These are phyloP conservation scores for Plutella xylostella DNA, from an alignment of 2,888 invertebrate genomes.

Conservation along the genomic window DNA sequence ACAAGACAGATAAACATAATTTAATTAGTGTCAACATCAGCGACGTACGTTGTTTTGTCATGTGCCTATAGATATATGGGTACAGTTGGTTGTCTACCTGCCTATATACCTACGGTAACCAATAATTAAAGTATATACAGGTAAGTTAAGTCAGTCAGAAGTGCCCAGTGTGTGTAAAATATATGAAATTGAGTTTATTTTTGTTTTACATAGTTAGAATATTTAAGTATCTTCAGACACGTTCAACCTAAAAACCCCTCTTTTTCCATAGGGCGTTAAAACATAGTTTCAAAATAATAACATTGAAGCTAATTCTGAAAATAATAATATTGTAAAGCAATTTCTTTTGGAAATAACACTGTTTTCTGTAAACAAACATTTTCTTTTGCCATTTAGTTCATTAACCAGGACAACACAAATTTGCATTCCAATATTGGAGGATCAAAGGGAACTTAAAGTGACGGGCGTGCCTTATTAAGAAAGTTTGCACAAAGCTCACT, in stretches of 20 bases:
- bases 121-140: not conserved
- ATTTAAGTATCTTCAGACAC: not conserved
- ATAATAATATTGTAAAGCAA: not conserved
- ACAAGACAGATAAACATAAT: constrained; percentile 9
- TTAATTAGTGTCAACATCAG: not conserved
- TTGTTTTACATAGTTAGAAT: not conserved
- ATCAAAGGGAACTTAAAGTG: constrained; percentile 3
- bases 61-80: not conserved
- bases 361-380: not conserved
- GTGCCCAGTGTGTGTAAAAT: no score
- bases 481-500: not conserved
- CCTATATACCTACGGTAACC: not conserved
- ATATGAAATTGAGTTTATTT: not conserved
- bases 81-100: no score
- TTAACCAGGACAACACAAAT: not conserved
- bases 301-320: no score
- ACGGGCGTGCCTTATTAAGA: constrained; percentile 1
- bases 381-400: not conserved
- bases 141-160: not conserved
- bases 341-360: not conserved
- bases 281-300: no score
- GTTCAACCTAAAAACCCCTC: no score
- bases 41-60: not conserved
- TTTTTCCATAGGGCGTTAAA: no score
- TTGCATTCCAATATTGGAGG: constrained; percentile 2